Evolutionary conservation across 2,113 vertebrate genomes (phyloP).

Genomic region (Alouatta palliata): DNA sequence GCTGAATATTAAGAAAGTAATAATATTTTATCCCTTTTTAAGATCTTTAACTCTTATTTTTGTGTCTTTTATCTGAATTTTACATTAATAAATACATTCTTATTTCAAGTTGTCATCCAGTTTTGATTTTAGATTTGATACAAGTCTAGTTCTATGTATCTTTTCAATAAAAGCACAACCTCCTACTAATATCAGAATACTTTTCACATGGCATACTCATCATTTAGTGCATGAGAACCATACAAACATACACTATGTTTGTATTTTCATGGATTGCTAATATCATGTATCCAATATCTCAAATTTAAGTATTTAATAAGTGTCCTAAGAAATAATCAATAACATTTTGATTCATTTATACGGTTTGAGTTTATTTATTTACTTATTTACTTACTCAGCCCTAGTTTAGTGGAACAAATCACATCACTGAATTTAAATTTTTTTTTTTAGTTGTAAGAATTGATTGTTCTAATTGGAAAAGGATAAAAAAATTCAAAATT

Average conservation of each 20-base stretch:
- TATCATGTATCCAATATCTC: not conserved
- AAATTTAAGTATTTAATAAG: not conserved
- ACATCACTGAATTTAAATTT: not conserved
- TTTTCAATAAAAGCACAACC: not conserved
- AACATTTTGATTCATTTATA: not conserved
- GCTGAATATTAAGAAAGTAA: slow-evolving; percentile 19
- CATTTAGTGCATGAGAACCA: not conserved
- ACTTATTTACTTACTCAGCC: not conserved
- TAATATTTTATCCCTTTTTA: slow-evolving; percentile 27
- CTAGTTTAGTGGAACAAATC: not conserved
- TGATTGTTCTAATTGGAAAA: not conserved
- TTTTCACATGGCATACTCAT: not conserved
- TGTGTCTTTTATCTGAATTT: not conserved
- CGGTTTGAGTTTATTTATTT: not conserved
- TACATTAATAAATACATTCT: not conserved
- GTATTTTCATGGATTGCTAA: not conserved
- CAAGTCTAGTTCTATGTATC: not conserved
- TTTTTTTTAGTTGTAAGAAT: not conserved
- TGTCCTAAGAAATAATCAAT: not conserved
- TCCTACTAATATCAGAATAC: not conserved
- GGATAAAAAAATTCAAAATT: not conserved
- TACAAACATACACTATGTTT: not conserved
- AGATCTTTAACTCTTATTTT: not conserved
- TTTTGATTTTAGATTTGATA: not conserved
- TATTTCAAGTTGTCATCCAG: not conserved